These are phyloP conservation scores for Temnothorax curvispinosus DNA, from an alignment of 1,140 invertebrate genomes.

Conservation along the genomic window DNA sequence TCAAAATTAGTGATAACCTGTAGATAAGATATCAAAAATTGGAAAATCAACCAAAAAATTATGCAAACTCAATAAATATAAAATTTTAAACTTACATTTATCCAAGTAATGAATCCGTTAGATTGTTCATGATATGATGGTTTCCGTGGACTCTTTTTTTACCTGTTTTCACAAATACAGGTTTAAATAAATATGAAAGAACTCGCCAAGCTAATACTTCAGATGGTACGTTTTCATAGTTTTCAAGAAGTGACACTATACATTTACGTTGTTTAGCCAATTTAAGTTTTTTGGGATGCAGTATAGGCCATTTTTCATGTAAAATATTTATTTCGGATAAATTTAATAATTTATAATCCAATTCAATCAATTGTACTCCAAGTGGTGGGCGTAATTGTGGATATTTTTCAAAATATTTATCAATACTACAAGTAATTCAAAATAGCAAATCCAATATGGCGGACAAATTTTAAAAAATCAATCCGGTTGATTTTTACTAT, in stretches of 20 bases:
- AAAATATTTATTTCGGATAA: neutral
- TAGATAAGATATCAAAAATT: neutral
- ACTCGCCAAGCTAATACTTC: neutral
- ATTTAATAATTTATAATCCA: neutral
- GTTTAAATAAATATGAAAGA: neutral
- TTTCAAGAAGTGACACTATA: neutral
- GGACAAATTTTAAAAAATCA: too few relatives aligned
- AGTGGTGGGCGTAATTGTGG: neutral
- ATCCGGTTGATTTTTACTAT: too few relatives aligned
- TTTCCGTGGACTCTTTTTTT: neutral
- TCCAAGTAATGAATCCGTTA: neutral
- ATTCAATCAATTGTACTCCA: neutral
- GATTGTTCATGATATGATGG: neutral
- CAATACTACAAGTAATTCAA: neutral
- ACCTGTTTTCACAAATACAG: neutral
- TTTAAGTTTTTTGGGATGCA: neutral
- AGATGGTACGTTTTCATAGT: neutral
- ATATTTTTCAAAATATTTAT: neutral
- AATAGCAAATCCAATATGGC: too few relatives aligned
- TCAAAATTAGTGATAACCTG: neutral
- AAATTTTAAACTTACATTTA: slow-evolving; percentile 2
- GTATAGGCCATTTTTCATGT: neutral
- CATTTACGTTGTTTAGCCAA: neutral
- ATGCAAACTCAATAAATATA: neutral
- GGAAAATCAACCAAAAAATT: neutral